Evolutionary conservation across 2,797 vertebrate species (phyloP), one percentile per base, ranked within the genome.

Genomic region (Taeniopygia guttata): DNA sequence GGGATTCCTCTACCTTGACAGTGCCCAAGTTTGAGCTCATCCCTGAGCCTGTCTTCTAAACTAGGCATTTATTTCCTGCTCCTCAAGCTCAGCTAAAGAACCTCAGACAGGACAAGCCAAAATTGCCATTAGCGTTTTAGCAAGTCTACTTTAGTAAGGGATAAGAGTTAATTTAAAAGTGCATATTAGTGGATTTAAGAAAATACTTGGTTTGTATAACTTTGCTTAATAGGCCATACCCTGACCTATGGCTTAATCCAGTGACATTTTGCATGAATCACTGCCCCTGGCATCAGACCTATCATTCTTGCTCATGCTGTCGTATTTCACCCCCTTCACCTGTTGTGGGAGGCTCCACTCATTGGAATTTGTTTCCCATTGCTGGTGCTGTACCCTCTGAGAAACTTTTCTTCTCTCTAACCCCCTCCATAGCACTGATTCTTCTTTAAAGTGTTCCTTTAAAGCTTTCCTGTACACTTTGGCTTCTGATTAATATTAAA

Each of bases 341-440:
- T 8, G 2, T 12, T 49, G 29, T 42, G 16, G 17, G 20, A 77
- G 9, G 10, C 14, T 92, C 23, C 20, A 16, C 0, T 0, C 6
- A 2, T 2, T 1, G 1, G 16, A 7, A 9, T 43, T 62, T 56
- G 3, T 68, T 90, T 63, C 66, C 36, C 36, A 70, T 0, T 17
- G 32, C 2, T 36, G 23, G 7, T 70, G 21, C 63, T 73, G 30
- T 42, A 62, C 5, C 4, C 14, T 40, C 48, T 67, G 15, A 27
- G 21, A 96, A 55, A 16, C 0, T 5, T 43, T 82, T 88, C 16
- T 54, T 59, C 30, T 63, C 45, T 46, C 38, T 74, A 43, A 60
- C 7, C 4, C 8, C 9, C 16, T 62, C 22, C 43, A 29, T 29
- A 20, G 6, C 18, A 64, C 38, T 7, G 11, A 86, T 48, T 84